A percentile compares a stretch with the other conserved stretches of the same genome.
Evolutionary conservation across 1,140 invertebrate genomes (phyloP).

Genomic region (Leptinotarsa undecemlineata): DNA sequence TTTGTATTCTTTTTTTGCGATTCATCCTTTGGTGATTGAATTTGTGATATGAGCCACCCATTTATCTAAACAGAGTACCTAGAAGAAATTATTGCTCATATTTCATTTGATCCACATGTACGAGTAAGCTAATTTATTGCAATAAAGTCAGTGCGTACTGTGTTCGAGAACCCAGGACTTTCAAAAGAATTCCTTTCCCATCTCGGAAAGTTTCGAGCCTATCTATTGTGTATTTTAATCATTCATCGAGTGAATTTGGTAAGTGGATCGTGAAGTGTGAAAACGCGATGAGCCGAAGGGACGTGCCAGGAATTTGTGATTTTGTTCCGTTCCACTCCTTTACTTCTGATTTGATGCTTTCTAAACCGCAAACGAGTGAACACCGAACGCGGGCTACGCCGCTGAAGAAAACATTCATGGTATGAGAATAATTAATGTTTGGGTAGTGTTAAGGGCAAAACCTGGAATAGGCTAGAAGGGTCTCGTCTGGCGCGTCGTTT

Average conservation of each 20-base stretch:
- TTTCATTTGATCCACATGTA: too few species aligned
- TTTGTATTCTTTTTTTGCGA: too few species aligned
- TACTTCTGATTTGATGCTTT: conserved; percentile 1
- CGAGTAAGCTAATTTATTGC: too few species aligned
- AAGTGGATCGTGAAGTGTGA: conserved; percentile 7
- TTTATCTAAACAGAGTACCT: too few species aligned
- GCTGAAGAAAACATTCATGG: conserved; percentile 48
- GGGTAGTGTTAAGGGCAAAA: conserved; percentile 41
- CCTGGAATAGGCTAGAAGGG: conserved; percentile 26
- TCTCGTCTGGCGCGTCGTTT: conserved; percentile 37
- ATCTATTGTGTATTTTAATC: conserved; percentile 1
- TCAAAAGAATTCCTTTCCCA: neutral
- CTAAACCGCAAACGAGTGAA: conserved; percentile 7
- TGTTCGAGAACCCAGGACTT: too few species aligned
- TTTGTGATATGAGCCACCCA: too few species aligned
- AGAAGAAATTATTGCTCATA: too few species aligned
- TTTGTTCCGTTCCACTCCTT: neutral
- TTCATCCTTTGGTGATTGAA: too few species aligned
- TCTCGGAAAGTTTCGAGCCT: neutral
- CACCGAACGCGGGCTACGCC: neutral
- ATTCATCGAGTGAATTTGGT: conserved; percentile 6
- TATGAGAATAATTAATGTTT: conserved; percentile 52
- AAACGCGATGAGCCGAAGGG: neutral
- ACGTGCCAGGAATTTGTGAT: neutral
- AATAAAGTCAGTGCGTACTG: too few species aligned